Base-by-base conservation (phyloP, 2,113 vertebrate genomes). In the Microtus montanus region DNA sequence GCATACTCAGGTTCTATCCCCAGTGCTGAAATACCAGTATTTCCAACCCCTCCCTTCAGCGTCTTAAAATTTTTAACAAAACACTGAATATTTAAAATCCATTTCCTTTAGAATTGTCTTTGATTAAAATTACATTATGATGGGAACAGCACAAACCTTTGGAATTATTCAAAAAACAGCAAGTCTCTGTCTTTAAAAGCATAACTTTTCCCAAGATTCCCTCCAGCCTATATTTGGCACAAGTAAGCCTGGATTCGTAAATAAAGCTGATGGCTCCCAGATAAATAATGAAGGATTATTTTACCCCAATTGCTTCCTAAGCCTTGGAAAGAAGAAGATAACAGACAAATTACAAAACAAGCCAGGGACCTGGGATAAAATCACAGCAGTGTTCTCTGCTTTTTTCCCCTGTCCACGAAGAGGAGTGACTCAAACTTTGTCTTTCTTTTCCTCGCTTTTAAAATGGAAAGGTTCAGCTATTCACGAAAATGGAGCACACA, bases 41-140 rank as follows among this genome's bases (percentile, higher is more conserved):
- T 58, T 49, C 20, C 19, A 15, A 33, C n/a, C 68, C 64, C 61
- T 22, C 28, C 33, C 75, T 82, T 64, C 11, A 14, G 38, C 30
- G 54, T 94, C 10, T 52, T 85, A 41, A 88, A 73, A 68, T 20
- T 87, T 85, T 71, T 78, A 87, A 49, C 61, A 94, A 80, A 90
- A 87, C 8, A 35, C 15, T 87, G 75, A 87, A 90, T 80, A 95
- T 47, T 84, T 87, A 75, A 86, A 92, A 68, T 47, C 9, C 33
- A 44, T 26, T 49, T 90, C 28, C 70, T 74, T 85, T 80, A 86
- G 58, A 85, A 93, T 84, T 19, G 52, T 87, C 33, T 92, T 90
- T 88, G 47, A 80, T 80, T 74, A 83, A 64, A 87, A 68, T 93
- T 66, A 61, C 86, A 49, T 41, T 66, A 22, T 47, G 17, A 26